These are phyloP conservation scores for Pygoscelis antarcticus DNA, from an alignment of 2,113 vertebrate genomes.

Conservation along the genomic window DNA sequence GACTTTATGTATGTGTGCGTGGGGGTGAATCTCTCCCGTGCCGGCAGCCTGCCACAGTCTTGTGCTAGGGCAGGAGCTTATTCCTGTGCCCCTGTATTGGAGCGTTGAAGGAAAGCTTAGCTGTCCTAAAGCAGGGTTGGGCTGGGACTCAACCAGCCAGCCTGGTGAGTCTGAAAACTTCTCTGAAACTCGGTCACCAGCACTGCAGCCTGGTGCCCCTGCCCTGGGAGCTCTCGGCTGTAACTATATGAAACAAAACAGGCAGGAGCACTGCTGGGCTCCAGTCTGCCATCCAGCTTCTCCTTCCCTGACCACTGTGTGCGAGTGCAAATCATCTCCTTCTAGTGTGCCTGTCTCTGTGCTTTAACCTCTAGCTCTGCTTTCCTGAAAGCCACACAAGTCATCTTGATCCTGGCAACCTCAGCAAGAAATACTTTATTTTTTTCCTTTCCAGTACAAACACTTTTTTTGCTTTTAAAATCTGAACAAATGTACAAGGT, in stretches of 20 bases:
- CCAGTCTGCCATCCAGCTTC: not conserved
- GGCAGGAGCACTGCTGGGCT: not conserved
- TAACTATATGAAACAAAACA: not conserved
- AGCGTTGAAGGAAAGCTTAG: not conserved
- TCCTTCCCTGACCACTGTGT: not conserved
- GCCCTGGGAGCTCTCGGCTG: not conserved
- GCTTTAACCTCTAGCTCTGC: not conserved
- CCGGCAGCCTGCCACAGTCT: too few species aligned
- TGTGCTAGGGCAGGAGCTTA: not conserved
- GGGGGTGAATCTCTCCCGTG: too few species aligned
- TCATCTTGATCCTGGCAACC: not conserved
- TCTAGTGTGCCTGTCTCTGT: not conserved
- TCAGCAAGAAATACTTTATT: constrained; percentile 26
- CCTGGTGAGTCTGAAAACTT: too few species aligned
- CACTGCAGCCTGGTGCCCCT: too few species aligned
- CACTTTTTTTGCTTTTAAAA: constrained; percentile 17
- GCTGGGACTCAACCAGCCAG: too few species aligned
- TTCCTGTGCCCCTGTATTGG: not conserved
- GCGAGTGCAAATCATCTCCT: not conserved
- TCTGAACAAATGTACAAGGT: constrained; percentile 34
- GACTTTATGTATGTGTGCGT: not conserved
- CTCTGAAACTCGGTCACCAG: not conserved
- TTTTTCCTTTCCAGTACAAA: constrained; percentile 44
- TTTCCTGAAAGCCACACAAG: not conserved
- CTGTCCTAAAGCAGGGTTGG: not conserved